Conservation (phyloP, 2,797 vertebrate genomes). For the Parauchenoglanis punctatus region DNA sequence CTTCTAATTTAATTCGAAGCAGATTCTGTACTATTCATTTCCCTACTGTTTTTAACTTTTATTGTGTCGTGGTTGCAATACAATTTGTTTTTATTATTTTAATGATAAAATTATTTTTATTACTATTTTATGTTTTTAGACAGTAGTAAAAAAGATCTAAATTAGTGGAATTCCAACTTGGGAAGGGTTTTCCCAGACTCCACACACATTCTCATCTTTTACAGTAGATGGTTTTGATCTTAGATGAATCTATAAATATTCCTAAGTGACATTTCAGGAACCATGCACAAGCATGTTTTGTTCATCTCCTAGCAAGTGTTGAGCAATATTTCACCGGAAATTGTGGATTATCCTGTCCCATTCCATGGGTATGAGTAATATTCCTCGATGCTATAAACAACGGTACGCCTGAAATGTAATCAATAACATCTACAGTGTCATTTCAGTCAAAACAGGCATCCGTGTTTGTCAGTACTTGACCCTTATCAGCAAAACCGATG, state of each 20-base stretch:
- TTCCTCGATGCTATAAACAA: constrained; percentile 5
- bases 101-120: too few relatives aligned
- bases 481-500: not conserved
- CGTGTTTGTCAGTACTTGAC: not conserved
- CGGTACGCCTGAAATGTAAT: not conserved
- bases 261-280: not conserved
- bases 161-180: not conserved
- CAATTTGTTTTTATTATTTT: too few relatives aligned
- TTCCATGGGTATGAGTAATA: constrained; percentile 5
- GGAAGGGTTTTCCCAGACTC: not conserved
- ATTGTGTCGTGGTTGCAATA: not conserved
- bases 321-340: constrained; percentile 39
- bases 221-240: not conserved
- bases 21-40: not conserved
- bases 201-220: not conserved
- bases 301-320: constrained; percentile 41
- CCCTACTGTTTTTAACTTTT: not conserved
- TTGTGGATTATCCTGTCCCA: not conserved
- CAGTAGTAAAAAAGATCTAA: too few relatives aligned
- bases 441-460: not conserved
- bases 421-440: not conserved
- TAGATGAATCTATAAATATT: not conserved
- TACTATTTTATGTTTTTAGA: too few relatives aligned
- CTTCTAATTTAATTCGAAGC: constrained; percentile 5
- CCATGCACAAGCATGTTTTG: constrained; percentile 49